Evolutionary conservation across 2,797 vertebrate species (phyloP), one percentile per base, ranked within the genome.

Genomic region (Sebastes wilsoni): DNA sequence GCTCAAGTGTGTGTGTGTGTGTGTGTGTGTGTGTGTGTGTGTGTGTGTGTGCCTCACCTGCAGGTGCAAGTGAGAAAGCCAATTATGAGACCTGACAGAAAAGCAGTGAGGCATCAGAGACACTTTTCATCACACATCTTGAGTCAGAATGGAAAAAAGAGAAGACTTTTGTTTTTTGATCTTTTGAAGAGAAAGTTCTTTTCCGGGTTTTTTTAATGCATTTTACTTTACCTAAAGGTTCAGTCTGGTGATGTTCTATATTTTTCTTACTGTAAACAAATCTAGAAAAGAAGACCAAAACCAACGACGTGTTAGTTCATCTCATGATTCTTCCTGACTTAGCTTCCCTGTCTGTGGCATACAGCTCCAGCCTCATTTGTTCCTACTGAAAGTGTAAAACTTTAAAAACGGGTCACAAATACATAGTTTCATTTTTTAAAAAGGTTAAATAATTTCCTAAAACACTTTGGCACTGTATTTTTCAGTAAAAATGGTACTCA

Each of bases 11-110:
- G 42, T 52, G 42, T 52, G 55, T 7, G 27, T 2, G 55, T 30
- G 30, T 32, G 30, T 46, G 49, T 36, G 32, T 23, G 32, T 27
- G 54, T 22, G 64, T 61, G 30, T 42, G 68, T 20, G 38, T 36
- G 16, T 22, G 42, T 52, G 20, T 34, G 6, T 5, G 27, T 2
- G 55, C 11, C 30, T 84, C 67, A 82, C 70, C 73, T 82, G 82
- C 66, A 70, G 86, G 75, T 72, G 72, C 32, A 86, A 58, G 87
- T 89, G 87, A 87, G 77, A 87, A 90, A 88, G 60, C 83, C 88
- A 90, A 93, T 93, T 90, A 91, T 71, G 34, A 78, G 38, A 80
- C 8, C 18, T 61, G 75, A 80, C 34, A 85, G 61, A 80, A 62
- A 67, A 88, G 61, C 54, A 79, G 62, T 30, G 52, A 80, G 20